phyloP scores from a whole-genome alignment of 2,888 invertebrate genomes.

The Macrophya alboannulata region DNA sequence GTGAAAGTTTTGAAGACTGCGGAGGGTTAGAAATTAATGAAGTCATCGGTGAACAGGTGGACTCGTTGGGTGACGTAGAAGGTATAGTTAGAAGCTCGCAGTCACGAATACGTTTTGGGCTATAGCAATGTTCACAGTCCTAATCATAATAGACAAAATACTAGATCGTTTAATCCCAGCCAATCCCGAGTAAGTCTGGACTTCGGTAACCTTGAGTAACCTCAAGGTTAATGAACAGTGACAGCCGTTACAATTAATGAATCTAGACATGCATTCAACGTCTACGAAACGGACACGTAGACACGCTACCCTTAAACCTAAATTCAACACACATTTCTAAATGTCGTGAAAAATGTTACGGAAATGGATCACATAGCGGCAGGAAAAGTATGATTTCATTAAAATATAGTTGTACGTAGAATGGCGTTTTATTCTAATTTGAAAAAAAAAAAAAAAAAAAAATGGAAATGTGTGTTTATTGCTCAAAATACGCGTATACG shows the following conservation, averaged over 20 bases:
- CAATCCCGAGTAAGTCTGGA: constrained; percentile 10
- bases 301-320: not conserved
- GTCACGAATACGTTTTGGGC: not conserved
- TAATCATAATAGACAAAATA: constrained; percentile 6
- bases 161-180: constrained; percentile 11
- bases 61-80: not conserved
- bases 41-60: not conserved
- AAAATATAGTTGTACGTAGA: too few relatives aligned
- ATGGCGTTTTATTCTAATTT: too few relatives aligned
- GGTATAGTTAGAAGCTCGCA: not conserved
- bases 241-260: constrained; percentile 12
- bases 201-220: not conserved
- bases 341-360: too few relatives aligned
- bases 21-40: too few relatives aligned
- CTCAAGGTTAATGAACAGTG: constrained; percentile 12
- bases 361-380: too few relatives aligned
- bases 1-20: too few relatives aligned
- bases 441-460: too few relatives aligned
- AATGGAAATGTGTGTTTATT: too few relatives aligned
- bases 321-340: too few relatives aligned
- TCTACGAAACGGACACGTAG: not conserved
- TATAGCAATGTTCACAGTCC: not conserved
- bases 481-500: too few relatives aligned
- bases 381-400: too few relatives aligned
- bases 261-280: constrained; percentile 32